Base-by-base conservation (phyloP, 2,113 vertebrate species). In the Reinhardtius hippoglossoides region DNA sequence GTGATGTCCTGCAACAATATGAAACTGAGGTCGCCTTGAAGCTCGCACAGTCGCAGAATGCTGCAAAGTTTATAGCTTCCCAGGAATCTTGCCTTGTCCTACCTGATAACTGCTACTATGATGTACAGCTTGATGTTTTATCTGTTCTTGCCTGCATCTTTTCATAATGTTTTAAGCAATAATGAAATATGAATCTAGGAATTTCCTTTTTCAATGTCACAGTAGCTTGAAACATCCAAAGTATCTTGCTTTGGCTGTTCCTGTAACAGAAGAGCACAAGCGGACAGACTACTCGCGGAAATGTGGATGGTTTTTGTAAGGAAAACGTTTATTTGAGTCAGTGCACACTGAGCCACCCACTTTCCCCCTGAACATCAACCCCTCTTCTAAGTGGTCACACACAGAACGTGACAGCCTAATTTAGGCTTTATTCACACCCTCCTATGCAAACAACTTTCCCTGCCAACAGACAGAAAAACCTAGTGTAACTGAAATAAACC, bases 381-480 rank as follows among this genome's bases (percentile, higher is more conserved):
- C 52, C 6, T 54, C 44, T 37, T 73, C 60, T 31, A 62, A 85
- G 82, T 88, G 74, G 82, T 92, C 84, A 78, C 80, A 87, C 74
- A 79, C 77, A 83, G 60, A 76, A 80, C 81, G 63, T 80, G 82
- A 84, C 76, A 91, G 85, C 91, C 91, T 94, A 93, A 93, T 92
- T 94, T 93, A 91, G 92, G 91, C 91, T 90, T 93, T 84, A 92
- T 88, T 91, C 87, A 92, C 77, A 83, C 46, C 61, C 61, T 84
- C 67, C 46, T 55, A 73, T 77, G 77, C 76, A 68, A 85, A 90
- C 84, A 87, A 90, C 85, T 83, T 93, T 92, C 88, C 87, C 90
- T 91, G 91, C 88, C 87, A 82, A 68, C 64, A 79, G 90, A 93
- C 91, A 92, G 86, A 91, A 93, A 92, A 92, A 91, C 78, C 40